Evolutionary conservation across 2,888 invertebrate species (phyloP), one percentile per base, ranked within the genome.

Genomic region (Dolichomitus sp.): DNA sequence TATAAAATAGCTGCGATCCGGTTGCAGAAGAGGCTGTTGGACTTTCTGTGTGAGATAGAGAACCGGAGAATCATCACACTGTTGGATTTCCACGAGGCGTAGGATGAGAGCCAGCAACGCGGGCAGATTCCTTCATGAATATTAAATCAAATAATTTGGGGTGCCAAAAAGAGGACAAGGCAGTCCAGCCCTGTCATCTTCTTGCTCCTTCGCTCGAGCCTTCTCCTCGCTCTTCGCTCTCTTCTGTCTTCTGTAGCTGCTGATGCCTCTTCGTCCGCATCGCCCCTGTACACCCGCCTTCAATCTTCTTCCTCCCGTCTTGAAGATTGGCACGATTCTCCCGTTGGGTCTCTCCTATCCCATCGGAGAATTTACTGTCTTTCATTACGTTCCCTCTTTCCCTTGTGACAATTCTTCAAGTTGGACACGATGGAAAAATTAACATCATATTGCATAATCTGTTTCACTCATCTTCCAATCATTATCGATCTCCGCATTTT

Each of bases 101-200:
- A 19, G 40, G 65, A 65, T 3, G 42, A 27, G 14, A 27, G 14
- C 42, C 19, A 65, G 42, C 27, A 14, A 33, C 42, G 52, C 50
- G 14, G 33, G 50, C 68, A 54, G 80, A 83, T 80, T 81, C 50
- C 69, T 63, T 65, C 81, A 74, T 83, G 81, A 83, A 83, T 83
- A 80, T 81, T 83, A 50, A 78, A 83, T 81, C 63, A 73, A 74
- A 83, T 61, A 81, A 83, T 77, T 74, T 65, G 61, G 45, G 27
- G 52, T 23, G 45, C 42, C 37, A 14, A 40, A 66, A 66, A 23
- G 48, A 33, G 50, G 40, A 57, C 40, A 27, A 27, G 37, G 27
- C 45, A 11, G 70, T 70, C 68, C 70, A 23, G 52, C 19, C 70
- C 42, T 33, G 50, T 69, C 61, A 37, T 37, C 19, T 37, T 37